Conservation (phyloP, 2,888 invertebrate species). For the Petrophora chlorosata region DNA sequence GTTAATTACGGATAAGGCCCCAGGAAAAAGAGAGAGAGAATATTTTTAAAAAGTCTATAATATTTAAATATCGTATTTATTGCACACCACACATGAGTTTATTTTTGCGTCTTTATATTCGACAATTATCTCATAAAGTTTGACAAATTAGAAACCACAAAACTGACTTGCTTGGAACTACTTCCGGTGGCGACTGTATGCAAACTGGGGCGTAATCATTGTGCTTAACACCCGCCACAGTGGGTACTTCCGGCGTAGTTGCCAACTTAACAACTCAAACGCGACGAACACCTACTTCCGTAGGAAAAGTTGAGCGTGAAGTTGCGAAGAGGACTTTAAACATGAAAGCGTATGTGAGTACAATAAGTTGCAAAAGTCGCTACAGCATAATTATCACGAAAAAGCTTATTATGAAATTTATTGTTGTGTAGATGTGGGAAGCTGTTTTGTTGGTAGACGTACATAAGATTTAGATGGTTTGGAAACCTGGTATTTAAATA, state of each 20-base stretch:
- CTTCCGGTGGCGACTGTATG: slow-evolving; percentile 33
- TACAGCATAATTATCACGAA: background rate
- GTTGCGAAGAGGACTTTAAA: slow-evolving; percentile 20
- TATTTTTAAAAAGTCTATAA: too few relatives aligned
- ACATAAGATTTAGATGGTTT: too few relatives aligned
- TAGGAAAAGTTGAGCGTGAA: slow-evolving; percentile 24
- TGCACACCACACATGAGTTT: too few relatives aligned
- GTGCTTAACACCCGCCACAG: slow-evolving; percentile 50
- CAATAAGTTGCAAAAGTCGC: background rate
- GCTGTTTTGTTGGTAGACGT: too few relatives aligned
- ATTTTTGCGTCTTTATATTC: too few relatives aligned
- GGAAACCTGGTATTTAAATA: too few relatives aligned
- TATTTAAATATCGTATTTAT: too few relatives aligned
- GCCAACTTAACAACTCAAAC: slow-evolving; percentile 38
- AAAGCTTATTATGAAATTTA: background rate
- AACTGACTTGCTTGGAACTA: slow-evolving; percentile 11
- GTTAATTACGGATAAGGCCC: too few relatives aligned
- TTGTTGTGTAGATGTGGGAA: too few relatives aligned
- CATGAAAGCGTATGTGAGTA: background rate
- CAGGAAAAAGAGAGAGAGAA: too few relatives aligned
- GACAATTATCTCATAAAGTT: background rate
- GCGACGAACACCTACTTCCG: slow-evolving; percentile 36
- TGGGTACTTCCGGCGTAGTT: slow-evolving; percentile 41
- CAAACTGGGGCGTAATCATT: slow-evolving; percentile 48
- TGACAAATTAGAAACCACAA: slow-evolving; percentile 7